These are phyloP conservation scores for Apantesis nais DNA, from an alignment of 2,888 invertebrate species.

Conservation along the genomic window DNA sequence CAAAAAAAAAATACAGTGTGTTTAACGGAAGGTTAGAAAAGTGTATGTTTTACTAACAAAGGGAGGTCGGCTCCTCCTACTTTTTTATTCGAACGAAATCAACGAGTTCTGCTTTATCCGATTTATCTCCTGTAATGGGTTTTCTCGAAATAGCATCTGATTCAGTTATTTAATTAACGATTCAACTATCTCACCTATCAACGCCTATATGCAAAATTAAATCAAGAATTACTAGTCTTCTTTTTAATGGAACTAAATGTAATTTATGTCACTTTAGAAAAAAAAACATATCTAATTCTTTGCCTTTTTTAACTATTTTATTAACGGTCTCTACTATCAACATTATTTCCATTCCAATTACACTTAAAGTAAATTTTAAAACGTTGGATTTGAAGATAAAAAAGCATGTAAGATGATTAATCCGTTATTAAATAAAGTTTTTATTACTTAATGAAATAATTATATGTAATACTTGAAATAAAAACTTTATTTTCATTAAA, in stretches of 20 bases:
- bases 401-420: not conserved
- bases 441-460: constrained; percentile 14
- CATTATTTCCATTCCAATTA: not conserved
- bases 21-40: too few relatives aligned
- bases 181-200: not conserved
- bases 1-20: too few relatives aligned
- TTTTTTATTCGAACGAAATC: not conserved
- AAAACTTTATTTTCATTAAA: constrained; percentile 10
- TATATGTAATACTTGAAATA: constrained; percentile 18
- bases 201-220: not conserved
- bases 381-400: not conserved
- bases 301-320: not conserved
- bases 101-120: not conserved
- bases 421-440: not conserved
- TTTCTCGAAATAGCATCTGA: not conserved
- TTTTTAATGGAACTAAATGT: not conserved
- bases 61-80: not conserved
- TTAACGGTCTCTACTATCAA: too few relatives aligned
- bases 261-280: not conserved
- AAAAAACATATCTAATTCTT: not conserved
- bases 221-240: not conserved
- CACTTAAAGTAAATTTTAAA: not conserved
- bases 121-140: not conserved
- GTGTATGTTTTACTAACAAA: too few relatives aligned
- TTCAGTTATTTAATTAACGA: not conserved